Conservation (phyloP, 1,140 invertebrate species). For the Drosophila ananassae region DNA sequence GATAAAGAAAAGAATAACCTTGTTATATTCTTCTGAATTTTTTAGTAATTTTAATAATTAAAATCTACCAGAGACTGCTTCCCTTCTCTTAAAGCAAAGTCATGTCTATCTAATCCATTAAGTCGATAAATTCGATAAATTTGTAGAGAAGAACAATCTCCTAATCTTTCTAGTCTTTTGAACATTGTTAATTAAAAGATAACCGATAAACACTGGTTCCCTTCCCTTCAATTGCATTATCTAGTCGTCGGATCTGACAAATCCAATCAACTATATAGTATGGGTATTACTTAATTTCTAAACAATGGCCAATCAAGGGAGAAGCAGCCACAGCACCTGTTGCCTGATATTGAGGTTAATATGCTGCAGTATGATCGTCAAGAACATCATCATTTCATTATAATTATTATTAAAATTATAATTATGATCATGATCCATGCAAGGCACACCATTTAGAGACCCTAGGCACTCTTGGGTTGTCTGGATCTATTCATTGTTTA, state of each 20-base stretch:
- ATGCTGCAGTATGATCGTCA: conserved; percentile 10
- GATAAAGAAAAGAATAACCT: no score
- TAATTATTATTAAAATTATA: neutral
- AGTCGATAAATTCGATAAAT: no score
- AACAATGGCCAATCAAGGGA: conserved; percentile 40
- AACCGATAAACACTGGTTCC: neutral
- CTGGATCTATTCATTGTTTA: conserved; percentile 36
- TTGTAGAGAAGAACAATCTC: no score
- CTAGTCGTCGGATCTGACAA: neutral
- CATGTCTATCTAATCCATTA: no score
- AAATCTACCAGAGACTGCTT: no score
- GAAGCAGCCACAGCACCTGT: conserved; percentile 23
- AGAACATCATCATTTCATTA: conserved; percentile 14
- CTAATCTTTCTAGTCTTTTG: no score
- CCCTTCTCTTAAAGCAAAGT: no score
- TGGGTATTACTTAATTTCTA: conserved; percentile 5
- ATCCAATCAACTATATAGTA: conserved; percentile 2
- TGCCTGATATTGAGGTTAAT: conserved; percentile 43
- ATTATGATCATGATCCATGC: conserved; percentile 8
- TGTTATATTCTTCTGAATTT: no score
- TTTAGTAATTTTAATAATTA: no score
- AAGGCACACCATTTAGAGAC: neutral
- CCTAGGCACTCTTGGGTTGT: neutral
- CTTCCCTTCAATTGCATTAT: neutral
- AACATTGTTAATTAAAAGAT: neutral